Base-by-base conservation (phyloP, 2,797 vertebrate genomes). In the Halcyon leucocephala region DNA sequence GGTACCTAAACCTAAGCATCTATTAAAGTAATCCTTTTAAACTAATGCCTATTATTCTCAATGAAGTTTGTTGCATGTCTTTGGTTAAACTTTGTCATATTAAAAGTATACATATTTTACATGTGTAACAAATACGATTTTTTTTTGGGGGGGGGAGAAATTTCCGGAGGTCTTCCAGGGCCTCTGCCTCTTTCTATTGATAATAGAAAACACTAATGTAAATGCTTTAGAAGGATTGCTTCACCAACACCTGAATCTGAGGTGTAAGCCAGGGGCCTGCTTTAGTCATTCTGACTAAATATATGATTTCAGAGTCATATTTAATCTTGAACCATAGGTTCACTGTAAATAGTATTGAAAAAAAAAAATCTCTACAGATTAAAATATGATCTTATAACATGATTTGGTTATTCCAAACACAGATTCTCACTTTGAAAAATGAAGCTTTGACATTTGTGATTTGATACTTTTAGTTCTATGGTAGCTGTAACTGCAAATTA, bases 221-320 rank as follows among this genome's bases (percentile, higher is more conserved):
- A 26, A 65, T 13, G 12, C 7, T 51, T 84, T 28, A 90, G 52
- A 78, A 48, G 11, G 35, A 71, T 61, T 48, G 9, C 14, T 86
- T 83, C 61, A 42, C 17, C 58, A 69, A 12, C 24, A 69, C 9
- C n/a, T 62, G 79, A 92, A 76, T 22, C 39, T 78, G 44, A 69
- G 5, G 8, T 58, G 12, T 77, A 88, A 81, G 7, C 29, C 60
- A 66, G 6, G 3, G 24, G 9, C 7, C 7, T 58, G 17, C 72
- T 93, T 94, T 49, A 67, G 58, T 21, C 37, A 79, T 91, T 52
- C 31, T 83, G 57, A 79, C 73, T 93, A 93, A 89, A 86, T 37
- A 28, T 7, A 35, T 31, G 10, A 81, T 95, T 96, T 89, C 46
- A 48, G 89, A 82, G 19, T 82, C 10, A 14, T 92, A 94, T 78